Percentiles rank a stretch among this genome's conserved stretches.
These are phyloP conservation scores for Pollicipes pollicipes DNA, from an alignment of 1,140 invertebrate genomes.

Conservation along the genomic window DNA sequence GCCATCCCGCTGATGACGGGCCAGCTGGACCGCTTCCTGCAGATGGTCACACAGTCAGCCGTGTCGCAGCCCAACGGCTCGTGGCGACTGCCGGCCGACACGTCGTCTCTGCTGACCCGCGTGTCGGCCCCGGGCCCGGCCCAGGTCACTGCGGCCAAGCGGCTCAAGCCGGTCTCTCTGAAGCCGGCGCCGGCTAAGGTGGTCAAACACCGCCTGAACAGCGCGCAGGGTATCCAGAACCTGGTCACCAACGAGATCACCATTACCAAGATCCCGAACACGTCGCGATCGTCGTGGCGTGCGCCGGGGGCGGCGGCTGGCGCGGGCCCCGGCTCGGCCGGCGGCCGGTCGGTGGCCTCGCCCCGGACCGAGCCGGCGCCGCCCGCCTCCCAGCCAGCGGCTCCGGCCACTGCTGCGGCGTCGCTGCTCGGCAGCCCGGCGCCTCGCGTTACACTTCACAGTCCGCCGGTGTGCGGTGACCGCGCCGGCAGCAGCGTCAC, in stretches of 20 bases:
- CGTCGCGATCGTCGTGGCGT: too few species aligned
- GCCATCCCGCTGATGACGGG: not conserved
- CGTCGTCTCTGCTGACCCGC: not conserved
- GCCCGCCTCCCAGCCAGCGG: too few species aligned
- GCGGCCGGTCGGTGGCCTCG: too few species aligned
- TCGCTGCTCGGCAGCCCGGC: too few species aligned
- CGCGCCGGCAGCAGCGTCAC: not conserved
- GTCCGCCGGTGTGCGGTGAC: too few species aligned
- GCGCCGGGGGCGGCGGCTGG: too few species aligned
- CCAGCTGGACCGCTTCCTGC: conserved; percentile 4
- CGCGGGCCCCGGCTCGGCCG: not conserved
- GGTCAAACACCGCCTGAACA: not conserved
- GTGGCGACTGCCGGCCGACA: conserved; percentile 1
- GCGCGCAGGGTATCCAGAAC: not conserved
- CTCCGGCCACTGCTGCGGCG: too few species aligned
- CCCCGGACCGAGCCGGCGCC: too few species aligned
- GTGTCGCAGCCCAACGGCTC: conserved; percentile 1
- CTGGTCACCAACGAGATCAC: conserved; percentile 5
- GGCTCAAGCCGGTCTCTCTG: too few species aligned
- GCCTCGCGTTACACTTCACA: not conserved
- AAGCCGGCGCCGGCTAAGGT: not conserved
- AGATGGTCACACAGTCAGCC: not conserved
- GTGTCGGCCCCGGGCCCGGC: too few species aligned
- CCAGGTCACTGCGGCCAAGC: too few species aligned
- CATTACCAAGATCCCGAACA: not conserved